Base-by-base conservation (phyloP, 2,888 invertebrate genomes). In the Leptopterna dolabrata region DNA sequence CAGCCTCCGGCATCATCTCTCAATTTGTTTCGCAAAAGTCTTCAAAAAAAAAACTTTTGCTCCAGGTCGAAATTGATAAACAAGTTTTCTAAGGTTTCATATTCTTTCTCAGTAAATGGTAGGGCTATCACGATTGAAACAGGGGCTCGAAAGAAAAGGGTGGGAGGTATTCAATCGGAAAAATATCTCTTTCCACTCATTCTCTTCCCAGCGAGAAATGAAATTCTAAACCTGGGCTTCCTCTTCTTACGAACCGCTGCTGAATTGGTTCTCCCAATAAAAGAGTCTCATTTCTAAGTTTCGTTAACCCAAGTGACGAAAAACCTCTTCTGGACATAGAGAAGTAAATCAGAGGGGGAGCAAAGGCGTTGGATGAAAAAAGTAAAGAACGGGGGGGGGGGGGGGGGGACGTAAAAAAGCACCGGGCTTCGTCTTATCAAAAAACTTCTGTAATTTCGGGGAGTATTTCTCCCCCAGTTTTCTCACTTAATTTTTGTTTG, bases 61-160 rank as follows among this genome's bases (percentile, higher is more conserved):
- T 81, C 27, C 51, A n/a, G 55, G 27, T 55, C 55, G 81, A 81
- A 81, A 81, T 81, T 81, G 81, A 81, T 81, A 81, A 81, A 81
- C 81, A 81, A 81, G 81, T 81, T 81, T 81, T 51, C 81, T 81
- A 81, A 81, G 81, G 81, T 81, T 81, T 81, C 81, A 81, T 81
- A 81, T 81, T 81, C 81, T 81, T 30, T n/a, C 73, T 36, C 41
- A 16, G 30, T 73, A 73, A 36, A 36, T 14, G 41, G 73, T 36
- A 14, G n/a, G n/a, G 73, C 73, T 73, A 73, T 73, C 41, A 41
- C 30, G 73, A 30, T 73, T 73, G 73, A 73, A 63, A 41, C 41
- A 73, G 73, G 41, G 70, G 73, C 16, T 19, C 63, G 24, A 27
- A 63, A 16, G 51, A 51, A 51, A 63, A 63, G 63, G 24, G 63